phyloP scores from a whole-genome alignment of 2,797 vertebrate species.

The Scomberomorus guttatus region DNA sequence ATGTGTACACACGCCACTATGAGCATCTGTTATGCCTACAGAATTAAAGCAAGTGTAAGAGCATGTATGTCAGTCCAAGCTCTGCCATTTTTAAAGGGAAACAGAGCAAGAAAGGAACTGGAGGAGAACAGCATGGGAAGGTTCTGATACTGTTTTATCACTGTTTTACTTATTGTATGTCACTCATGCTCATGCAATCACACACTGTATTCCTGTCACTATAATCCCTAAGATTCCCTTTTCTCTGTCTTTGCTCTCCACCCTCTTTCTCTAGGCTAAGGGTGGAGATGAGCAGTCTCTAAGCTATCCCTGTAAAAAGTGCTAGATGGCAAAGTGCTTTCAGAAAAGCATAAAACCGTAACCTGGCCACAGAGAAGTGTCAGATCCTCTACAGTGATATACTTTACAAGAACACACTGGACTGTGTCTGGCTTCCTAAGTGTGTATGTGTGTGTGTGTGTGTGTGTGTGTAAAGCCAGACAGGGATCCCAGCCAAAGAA shows the following conservation, averaged over 20 bases:
- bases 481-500: constrained; percentile 76
- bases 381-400: constrained; percentile 48
- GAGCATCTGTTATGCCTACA: constrained; percentile 51
- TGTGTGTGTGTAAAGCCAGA: constrained; percentile 53
- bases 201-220: not conserved
- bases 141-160: not conserved
- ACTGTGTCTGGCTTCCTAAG: constrained; percentile 48
- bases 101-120: not conserved
- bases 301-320: constrained; percentile 28
- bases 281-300: not conserved
- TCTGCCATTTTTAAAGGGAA: not conserved
- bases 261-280: not conserved
- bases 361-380: constrained; percentile 33
- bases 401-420: constrained; percentile 34
- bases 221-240: not conserved
- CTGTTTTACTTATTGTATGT: not conserved
- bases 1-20: constrained; percentile 33
- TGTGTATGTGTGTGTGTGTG: constrained; percentile 20
- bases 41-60: constrained; percentile 28
- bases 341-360: constrained; percentile 15
- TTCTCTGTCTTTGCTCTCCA: constrained; percentile 15
- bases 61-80: not conserved
- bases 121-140: not conserved
- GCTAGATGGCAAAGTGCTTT: constrained; percentile 27
- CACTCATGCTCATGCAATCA: not conserved